Conservation (phyloP, 2,888 invertebrate species). For the Andrena hattorfiana region DNA sequence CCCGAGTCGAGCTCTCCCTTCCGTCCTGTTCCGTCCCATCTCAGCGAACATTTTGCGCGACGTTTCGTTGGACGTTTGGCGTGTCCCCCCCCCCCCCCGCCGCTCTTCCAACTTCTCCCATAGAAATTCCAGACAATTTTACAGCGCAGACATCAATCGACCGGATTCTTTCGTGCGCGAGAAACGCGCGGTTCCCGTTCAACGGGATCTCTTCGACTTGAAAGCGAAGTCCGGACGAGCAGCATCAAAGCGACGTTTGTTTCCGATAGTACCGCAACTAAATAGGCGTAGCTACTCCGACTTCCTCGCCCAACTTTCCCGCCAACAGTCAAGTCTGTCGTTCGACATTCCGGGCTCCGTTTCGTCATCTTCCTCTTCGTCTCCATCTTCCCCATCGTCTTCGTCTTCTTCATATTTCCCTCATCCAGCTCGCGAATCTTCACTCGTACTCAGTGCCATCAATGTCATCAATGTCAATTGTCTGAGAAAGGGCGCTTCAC, state of each 20-base stretch:
- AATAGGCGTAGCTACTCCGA: too few species aligned
- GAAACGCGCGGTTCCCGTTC: background rate
- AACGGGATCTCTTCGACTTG: slow-evolving; percentile 11
- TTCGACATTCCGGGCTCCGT: slow-evolving; percentile 33
- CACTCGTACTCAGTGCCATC: too few species aligned
- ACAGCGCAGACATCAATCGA: background rate
- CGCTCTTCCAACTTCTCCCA: slow-evolving; percentile 12
- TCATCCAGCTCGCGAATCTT: too few species aligned
- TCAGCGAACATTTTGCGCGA: background rate
- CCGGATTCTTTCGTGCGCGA: slow-evolving; percentile 24
- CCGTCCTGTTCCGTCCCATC: background rate
- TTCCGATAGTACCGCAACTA: background rate
- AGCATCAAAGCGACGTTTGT: slow-evolving; percentile 17
- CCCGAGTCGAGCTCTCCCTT: background rate
- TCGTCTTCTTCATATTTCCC: too few species aligned
- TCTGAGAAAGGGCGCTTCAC: slow-evolving; percentile 3
- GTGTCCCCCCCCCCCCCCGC: background rate
- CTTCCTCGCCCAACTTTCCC: slow-evolving; percentile 35
- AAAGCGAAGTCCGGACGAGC: slow-evolving; percentile 14
- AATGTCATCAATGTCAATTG: background rate
- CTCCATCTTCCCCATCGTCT: background rate
- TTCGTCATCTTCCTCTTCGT: background rate
- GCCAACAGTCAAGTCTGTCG: slow-evolving; percentile 28
- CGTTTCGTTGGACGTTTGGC: background rate
- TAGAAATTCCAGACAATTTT: slow-evolving; percentile 24